Percentiles rank a stretch among this genome's conserved stretches.
Conservation (phyloP, 2,113 vertebrate species). For the Morphnarchus princeps region DNA sequence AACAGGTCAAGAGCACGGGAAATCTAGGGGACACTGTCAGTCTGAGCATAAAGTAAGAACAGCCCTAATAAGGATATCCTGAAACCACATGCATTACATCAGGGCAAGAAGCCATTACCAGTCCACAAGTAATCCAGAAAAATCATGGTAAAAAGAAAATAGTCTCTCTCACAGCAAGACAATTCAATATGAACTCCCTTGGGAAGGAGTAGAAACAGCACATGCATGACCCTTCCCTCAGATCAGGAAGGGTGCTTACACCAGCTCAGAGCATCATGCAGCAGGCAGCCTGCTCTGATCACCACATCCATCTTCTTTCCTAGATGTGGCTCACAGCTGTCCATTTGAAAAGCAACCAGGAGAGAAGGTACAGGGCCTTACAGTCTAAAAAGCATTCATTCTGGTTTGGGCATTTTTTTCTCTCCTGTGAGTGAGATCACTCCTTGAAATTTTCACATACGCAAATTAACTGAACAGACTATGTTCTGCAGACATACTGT, state of each 20-base stretch:
- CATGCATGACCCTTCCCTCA: not conserved
- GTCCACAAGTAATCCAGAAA: not conserved
- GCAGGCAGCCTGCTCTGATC: not conserved
- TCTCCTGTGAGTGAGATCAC: not conserved
- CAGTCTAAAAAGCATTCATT: not conserved
- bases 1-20: not conserved
- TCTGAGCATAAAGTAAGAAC: not conserved
- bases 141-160: not conserved
- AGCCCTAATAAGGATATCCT: not conserved
- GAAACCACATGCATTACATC: not conserved
- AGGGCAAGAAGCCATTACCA: not conserved
- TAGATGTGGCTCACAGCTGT: not conserved
- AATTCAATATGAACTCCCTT: not conserved
- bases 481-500: not conserved
- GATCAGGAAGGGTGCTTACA: not conserved
- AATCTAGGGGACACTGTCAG: not conserved
- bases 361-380: not conserved
- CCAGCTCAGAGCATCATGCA: not conserved
- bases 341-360: not conserved
- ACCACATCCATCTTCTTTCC: not conserved
- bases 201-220: not conserved
- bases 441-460: not conserved
- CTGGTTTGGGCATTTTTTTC: not conserved
- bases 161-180: not conserved
- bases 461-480: not conserved